Conservation (phyloP, 2,113 vertebrate genomes). For the Brachyhypopomus occidentalis region DNA sequence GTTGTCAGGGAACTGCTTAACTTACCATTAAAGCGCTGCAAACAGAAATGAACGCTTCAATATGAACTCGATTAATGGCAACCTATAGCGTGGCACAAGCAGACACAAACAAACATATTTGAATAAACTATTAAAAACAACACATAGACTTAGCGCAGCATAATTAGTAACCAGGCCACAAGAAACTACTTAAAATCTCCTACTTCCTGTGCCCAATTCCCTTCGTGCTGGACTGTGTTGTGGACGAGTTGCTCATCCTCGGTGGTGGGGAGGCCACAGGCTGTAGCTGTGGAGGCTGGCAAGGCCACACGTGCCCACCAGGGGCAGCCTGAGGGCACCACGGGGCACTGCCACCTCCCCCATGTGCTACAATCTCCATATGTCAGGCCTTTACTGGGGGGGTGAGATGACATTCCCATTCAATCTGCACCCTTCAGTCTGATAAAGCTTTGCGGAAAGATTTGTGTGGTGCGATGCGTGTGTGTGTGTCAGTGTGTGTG, state of each 20-base stretch:
- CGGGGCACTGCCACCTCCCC: neutral
- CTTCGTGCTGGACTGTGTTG: neutral
- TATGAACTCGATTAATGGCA: neutral
- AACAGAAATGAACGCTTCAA: neutral
- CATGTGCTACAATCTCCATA: conserved; percentile 12
- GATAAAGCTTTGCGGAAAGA: neutral
- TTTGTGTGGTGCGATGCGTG: neutral
- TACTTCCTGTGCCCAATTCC: neutral
- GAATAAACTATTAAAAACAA: neutral
- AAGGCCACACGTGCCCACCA: neutral
- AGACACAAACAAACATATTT: neutral
- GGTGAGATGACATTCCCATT: neutral
- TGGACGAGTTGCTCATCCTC: neutral
- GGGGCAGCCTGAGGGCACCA: neutral
- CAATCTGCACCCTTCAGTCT: neutral
- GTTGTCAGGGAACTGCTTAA: neutral
- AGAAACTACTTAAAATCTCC: neutral
- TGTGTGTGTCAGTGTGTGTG: neutral
- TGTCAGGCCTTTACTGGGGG: neutral
- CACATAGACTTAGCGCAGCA: no score
- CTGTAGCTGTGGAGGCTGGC: neutral
- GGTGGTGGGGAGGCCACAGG: neutral
- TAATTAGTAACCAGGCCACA: neutral
- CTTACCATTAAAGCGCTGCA: neutral
- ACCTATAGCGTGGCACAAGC: neutral